Evolutionary conservation across 2,888 invertebrate species (phyloP).

Genomic region (Adineta ricciae): DNA sequence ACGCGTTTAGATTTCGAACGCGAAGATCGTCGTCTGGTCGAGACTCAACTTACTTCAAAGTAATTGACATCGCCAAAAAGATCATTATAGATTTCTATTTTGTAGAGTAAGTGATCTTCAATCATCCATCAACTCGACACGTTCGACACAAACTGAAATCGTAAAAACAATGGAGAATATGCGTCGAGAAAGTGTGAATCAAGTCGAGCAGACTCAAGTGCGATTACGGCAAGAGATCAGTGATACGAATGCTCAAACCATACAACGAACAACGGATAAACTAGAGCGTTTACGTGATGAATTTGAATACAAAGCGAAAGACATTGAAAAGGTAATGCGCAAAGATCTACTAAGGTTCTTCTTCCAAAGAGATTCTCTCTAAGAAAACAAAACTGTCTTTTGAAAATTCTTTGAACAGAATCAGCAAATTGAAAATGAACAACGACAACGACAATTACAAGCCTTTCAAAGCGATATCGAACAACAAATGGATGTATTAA

Average conservation of each 20-base stretch:
- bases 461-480: background rate
- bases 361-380: no score
- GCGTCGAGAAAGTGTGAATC: background rate
- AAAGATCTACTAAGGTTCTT: no score
- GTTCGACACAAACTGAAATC: background rate
- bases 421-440: background rate
- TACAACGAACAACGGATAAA: background rate
- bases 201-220: background rate
- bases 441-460: conserved; percentile 11
- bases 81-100: no score
- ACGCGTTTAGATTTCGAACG: conserved; percentile 22
- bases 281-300: conserved; percentile 10
- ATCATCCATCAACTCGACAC: conserved; percentile 37
- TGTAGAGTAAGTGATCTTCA: conserved; percentile 37
- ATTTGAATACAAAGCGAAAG: background rate
- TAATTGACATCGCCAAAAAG: background rate
- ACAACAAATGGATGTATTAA: background rate
- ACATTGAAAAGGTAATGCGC: background rate
- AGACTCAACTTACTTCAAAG: background rate
- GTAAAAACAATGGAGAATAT: conserved; percentile 12
- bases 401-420: background rate
- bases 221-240: conserved; percentile 8
- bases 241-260: background rate
- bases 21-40: conserved; percentile 24
- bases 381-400: background rate